A percentile compares a stretch with the other conserved stretches of the same genome.
Conservation (phyloP, 2,888 invertebrate species). For the Conistra vaccinii region DNA sequence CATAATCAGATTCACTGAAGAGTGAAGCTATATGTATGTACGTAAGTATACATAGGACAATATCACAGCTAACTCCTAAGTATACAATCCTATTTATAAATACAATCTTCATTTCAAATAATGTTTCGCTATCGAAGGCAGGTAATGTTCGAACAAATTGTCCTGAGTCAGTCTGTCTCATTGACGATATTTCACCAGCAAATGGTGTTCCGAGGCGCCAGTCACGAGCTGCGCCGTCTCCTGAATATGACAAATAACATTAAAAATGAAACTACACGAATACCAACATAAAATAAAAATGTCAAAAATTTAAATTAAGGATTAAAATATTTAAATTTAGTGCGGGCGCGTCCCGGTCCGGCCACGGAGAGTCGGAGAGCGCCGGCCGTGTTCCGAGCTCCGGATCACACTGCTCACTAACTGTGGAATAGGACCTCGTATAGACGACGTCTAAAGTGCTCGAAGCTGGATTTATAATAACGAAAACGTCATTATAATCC, state of each 20-base stretch:
- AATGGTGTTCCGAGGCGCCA: conserved; percentile 85
- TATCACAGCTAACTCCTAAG: neutral
- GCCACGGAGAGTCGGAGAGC: conserved; percentile 69
- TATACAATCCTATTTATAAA: conserved; percentile 51
- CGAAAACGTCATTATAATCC: too few relatives aligned
- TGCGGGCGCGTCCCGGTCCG: conserved; percentile 84
- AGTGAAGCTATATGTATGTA: neutral
- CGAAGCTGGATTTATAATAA: too few relatives aligned
- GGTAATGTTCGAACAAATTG: conserved; percentile 64
- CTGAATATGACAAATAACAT: conserved; percentile 90
- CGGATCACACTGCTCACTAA: conserved; percentile 51
- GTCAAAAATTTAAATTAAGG: conserved; percentile 91
- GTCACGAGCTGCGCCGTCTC: conserved; percentile 82
- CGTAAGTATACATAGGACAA: neutral
- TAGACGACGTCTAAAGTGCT: too few relatives aligned
- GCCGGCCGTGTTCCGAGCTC: conserved; percentile 69
- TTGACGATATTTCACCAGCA: conserved; percentile 77
- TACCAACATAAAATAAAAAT: conserved; percentile 91
- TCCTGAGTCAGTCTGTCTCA: conserved; percentile 66
- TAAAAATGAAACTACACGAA: conserved; percentile 90
- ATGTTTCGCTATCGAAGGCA: conserved; percentile 62
- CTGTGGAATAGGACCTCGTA: conserved; percentile 73
- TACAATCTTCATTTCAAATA: conserved; percentile 53
- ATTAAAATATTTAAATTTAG: conserved; percentile 91
- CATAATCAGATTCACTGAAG: neutral